phyloP scores from a whole-genome alignment of 2,888 invertebrate species.

The Torymus texanus region DNA sequence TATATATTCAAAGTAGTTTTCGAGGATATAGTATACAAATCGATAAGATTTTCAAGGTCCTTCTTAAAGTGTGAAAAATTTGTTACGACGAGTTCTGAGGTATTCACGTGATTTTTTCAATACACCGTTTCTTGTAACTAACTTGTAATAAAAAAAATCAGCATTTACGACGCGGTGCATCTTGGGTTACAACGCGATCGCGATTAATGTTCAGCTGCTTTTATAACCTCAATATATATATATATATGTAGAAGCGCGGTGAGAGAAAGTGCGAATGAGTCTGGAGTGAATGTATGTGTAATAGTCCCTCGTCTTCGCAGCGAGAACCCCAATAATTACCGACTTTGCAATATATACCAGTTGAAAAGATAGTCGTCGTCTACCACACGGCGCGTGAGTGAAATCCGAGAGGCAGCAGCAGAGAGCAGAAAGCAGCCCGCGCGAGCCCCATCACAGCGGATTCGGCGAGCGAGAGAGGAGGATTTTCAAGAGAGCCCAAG shows the following conservation, averaged over 20 bases:
- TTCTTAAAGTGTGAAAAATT: background rate
- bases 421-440: background rate
- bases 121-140: too few species aligned
- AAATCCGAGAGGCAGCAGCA: conserved; percentile 48
- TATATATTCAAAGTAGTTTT: too few species aligned
- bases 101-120: too few species aligned
- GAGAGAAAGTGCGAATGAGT: background rate
- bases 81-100: background rate
- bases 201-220: too few species aligned
- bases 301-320: conserved; percentile 4
- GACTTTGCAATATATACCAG: conserved; percentile 59
- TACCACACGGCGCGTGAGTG: conserved; percentile 59
- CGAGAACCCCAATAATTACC: conserved; percentile 53
- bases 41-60: too few species aligned
- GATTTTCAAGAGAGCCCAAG: conserved; percentile 24
- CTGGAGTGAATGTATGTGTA: background rate
- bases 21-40: too few species aligned
- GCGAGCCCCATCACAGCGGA: conserved; percentile 21
- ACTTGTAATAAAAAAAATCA: too few species aligned
- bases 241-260: too few species aligned
- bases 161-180: too few species aligned
- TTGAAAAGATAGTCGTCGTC: conserved; percentile 60
- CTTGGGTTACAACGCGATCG: too few species aligned
- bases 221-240: too few species aligned
- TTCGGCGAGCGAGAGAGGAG: conserved; percentile 13